Conservation (phyloP, 2,797 vertebrate species). For the Forpus xanthops region DNA sequence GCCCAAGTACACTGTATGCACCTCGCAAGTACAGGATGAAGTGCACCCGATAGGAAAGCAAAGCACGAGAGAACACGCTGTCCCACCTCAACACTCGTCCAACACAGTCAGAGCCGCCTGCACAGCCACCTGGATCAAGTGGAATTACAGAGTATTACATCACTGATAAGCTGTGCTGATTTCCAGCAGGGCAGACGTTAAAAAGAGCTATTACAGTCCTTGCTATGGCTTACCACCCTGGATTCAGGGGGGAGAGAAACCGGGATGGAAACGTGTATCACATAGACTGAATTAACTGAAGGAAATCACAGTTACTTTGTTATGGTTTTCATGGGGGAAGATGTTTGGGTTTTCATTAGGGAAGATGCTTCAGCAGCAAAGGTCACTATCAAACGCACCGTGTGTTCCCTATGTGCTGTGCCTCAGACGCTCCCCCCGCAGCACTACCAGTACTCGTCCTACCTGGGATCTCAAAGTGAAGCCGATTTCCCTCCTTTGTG, state of each 20-base stretch:
- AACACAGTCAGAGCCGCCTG: background rate
- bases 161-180: background rate
- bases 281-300: background rate
- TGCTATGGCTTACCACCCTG: constrained; percentile 44
- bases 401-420: background rate
- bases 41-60: background rate
- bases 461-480: background rate
- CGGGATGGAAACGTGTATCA: background rate
- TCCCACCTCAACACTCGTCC: background rate
- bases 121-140: background rate
- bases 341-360: background rate
- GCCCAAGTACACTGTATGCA: background rate
- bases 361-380: background rate
- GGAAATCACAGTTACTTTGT: constrained; percentile 26
- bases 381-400: background rate
- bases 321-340: background rate
- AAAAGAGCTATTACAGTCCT: constrained; percentile 2
- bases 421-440: background rate
- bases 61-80: background rate
- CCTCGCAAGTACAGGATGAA: background rate
- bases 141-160: background rate
- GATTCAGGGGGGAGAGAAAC: background rate
- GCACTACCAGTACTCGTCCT: background rate
- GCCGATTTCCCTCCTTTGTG: background rate
- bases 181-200: background rate